Evolutionary conservation across 1,140 invertebrate genomes (phyloP).

Genomic region (Stegodyphus dumicola): DNA sequence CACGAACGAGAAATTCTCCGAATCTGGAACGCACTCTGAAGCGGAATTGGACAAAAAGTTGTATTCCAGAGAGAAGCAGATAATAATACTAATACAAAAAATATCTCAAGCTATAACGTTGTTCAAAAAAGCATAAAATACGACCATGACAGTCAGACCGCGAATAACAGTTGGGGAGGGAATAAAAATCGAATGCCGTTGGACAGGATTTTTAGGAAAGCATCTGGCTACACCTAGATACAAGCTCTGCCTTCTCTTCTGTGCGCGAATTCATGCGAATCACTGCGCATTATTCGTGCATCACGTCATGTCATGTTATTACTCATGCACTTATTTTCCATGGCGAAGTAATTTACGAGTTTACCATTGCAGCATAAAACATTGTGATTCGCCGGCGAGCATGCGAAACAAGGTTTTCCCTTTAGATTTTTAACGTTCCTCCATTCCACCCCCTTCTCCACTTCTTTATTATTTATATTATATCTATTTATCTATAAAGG

Average conservation of each 20-base stretch:
- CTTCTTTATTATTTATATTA: conserved; percentile 19
- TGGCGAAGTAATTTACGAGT: conserved; percentile 44
- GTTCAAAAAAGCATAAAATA: neutral
- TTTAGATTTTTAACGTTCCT: neutral
- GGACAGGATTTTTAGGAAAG: conserved; percentile 6
- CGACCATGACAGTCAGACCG: neutral
- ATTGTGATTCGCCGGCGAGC: conserved; percentile 37
- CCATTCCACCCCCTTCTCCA: neutral
- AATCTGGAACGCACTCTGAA: neutral
- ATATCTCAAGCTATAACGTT: conserved; percentile 1
- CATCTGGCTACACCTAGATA: conserved; percentile 56
- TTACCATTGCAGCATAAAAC: conserved; percentile 54
- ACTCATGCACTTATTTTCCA: conserved; percentile 45
- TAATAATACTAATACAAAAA: neutral
- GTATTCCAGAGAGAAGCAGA: neutral
- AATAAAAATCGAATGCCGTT: neutral
- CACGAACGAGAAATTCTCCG: neutral
- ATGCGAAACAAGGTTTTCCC: conserved; percentile 33
- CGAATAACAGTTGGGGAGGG: neutral
- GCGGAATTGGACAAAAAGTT: neutral
- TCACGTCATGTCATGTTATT: conserved; percentile 38
- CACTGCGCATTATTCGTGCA: conserved; percentile 25
- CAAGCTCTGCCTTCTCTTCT: conserved; percentile 14
- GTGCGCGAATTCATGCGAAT: conserved; percentile 14
- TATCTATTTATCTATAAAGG: conserved; percentile 13